These are phyloP conservation scores for Drosophila varians DNA, from an alignment of 1,140 invertebrate species.

Conservation along the genomic window DNA sequence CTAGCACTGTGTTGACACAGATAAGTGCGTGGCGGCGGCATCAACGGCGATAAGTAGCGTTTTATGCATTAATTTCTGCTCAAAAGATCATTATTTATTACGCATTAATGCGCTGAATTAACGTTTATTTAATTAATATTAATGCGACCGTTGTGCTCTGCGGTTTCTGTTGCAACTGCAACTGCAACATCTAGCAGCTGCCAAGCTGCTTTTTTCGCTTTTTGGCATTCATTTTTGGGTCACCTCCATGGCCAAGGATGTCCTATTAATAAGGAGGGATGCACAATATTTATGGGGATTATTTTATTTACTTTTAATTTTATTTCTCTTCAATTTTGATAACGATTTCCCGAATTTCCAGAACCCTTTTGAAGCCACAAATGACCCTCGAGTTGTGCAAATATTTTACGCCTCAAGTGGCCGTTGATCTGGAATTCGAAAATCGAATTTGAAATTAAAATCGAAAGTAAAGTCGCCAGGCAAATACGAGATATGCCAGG, in stretches of 20 bases:
- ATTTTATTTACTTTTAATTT: not conserved
- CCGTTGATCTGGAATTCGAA: conserved; percentile 30
- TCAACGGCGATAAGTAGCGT: conserved; percentile 76
- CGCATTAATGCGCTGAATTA: conserved; percentile 82
- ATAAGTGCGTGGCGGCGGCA: conserved; percentile 71
- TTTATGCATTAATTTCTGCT: conserved; percentile 81
- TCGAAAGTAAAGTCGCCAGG: conserved; percentile 60
- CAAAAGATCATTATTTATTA: conserved; percentile 81
- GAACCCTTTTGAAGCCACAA: not conserved
- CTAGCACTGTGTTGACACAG: conserved; percentile 75
- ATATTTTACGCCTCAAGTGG: conserved; percentile 49
- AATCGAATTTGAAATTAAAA: conserved; percentile 41
- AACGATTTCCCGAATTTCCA: too few species aligned
- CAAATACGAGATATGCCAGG: conserved; percentile 44
- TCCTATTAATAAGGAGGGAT: not conserved
- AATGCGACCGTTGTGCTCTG: conserved; percentile 60
- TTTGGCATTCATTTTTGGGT: conserved; percentile 30
- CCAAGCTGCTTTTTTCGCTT: not conserved
- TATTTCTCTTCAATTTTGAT: not conserved
- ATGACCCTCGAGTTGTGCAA: conserved; percentile 73
- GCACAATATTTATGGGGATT: not conserved
- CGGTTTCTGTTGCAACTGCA: conserved; percentile 23
- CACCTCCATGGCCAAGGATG: not conserved
- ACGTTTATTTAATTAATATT: conserved; percentile 83
- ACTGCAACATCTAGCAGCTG: not conserved